Base-by-base conservation (phyloP, 2,888 invertebrate genomes). In the Sinhomidia bicolor region DNA sequence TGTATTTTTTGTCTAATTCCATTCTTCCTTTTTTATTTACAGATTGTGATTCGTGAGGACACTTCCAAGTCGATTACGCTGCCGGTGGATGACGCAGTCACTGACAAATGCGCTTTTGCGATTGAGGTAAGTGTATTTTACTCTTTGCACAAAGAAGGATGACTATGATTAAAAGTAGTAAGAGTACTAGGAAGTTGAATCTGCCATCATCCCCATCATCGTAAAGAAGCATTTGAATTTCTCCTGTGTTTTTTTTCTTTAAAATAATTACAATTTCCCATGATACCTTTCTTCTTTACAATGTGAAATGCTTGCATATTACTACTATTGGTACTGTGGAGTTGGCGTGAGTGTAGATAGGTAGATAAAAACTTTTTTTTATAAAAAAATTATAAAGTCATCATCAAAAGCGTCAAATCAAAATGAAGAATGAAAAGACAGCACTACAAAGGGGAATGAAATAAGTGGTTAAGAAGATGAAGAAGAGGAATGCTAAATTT, bases 41-140 rank as follows among this genome's bases (percentile, higher is more conserved):
- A 91, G 91, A 90, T 91, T 80, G 83, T 76, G 51, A 89, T 91
- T 89, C 91, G 90, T 23, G 90, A 90, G 57, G 91, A 91, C 44
- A 79, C 90, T 36, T 81, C 89, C 57, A 91, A 91, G 84, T 88
- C 90, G 60, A 88, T 90, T 62, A 85, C 87, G 26, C 23, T 85
- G 26, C 80, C 85, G 60, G 89, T 78, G 79, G 91, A 89, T 74
- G 89, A 86, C 57, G 36, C 54, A 54, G 81, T 44, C 68, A 81
- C 71, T 78, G 91, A 91, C 79, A 91, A 90, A 86, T 91, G 90
- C 88, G 90, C 91, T 86, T 90, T 91, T 87, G 89, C 90, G 26
- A 90, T 91, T 88, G 91, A 91, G 90, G 91, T 91, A 89, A 89
- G 88, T 88, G 29, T 51, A 10, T 78, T 41, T 44, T 47, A 47